These are phyloP conservation scores for Botrylloides violaceus DNA, from an alignment of 23 tunicate genomes.

Conservation along the genomic window DNA sequence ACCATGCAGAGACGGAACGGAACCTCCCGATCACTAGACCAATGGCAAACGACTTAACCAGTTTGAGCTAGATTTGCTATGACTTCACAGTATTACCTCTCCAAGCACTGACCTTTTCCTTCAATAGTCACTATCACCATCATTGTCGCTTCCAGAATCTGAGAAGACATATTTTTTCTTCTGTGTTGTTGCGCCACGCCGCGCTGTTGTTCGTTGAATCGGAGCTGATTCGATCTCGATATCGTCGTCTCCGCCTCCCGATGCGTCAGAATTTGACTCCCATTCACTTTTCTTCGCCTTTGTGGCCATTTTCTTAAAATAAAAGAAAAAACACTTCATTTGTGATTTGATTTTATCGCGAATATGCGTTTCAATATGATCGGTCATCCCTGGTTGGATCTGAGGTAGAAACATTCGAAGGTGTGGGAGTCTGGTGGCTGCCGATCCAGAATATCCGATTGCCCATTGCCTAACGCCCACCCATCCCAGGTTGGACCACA, in stretches of 20 bases:
- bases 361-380: no score
- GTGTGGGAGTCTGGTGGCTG: no score
- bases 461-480: no score
- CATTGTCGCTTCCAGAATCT: neutral
- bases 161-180: neutral
- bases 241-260: neutral
- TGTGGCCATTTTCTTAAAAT: neutral
- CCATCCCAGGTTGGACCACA: no score
- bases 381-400: no score
- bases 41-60: no score
- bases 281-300: slow-evolving; percentile 48
- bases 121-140: neutral
- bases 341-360: no score
- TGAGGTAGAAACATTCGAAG: no score
- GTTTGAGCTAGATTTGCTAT: neutral
- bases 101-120: neutral
- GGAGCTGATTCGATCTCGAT: neutral
- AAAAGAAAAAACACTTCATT: no score
- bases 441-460: no score
- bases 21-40: no score
- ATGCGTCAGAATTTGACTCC: slow-evolving; percentile 53
- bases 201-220: neutral
- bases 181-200: neutral
- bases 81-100: neutral
- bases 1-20: no score